Evolutionary conservation across 2,888 invertebrate species (phyloP), one percentile per base, ranked within the genome.

Genomic region (Microdon myrmicae): DNA sequence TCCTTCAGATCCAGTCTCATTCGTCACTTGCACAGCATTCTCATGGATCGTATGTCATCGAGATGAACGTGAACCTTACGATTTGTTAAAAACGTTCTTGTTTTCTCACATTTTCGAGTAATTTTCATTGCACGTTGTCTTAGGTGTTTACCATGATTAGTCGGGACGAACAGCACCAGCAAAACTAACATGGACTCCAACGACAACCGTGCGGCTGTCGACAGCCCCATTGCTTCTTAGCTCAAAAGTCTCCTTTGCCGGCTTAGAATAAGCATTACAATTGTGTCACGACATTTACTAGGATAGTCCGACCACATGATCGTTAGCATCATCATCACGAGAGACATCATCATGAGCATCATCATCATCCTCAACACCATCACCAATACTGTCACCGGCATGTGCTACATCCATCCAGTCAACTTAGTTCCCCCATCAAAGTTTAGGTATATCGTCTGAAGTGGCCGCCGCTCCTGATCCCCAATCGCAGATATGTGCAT

Each of bases 201-300:
- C 19, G 12, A 10, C 32, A 28, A 20, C 20, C n/a, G 41, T 38
- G 34, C 20, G 35, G 20, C 28, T 35, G 23, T 32, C 45, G 28
- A 35, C 41, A 41, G 47, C 45, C 47, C 37, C 45, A 53, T 56
- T n/a, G n/a, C 44, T 38, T 29, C 32, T 26, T 6, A 20, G 34
- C 13, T 35, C n/a, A 13, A 43, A 16, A 43, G 20, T 35, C 47
- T 34, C 39, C 39, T 39, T 39, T 49, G 41, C 37, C 34, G 28
- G 38, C 23, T 8, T 39, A 29, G 47, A 37, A 23, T 39, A 51
- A 64, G 51, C 58, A 43, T 47, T 53, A 58, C 58, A 64, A 56
- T 58, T 64, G 64, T 64, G 64, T 64, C 64, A 64, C 64, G 64
- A 64, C 64, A 64, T 64, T 53, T 47, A 58, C 45, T 58, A 45